Conservation (phyloP, 1,140 invertebrate species). For the Camponotus pennsylvanicus region DNA sequence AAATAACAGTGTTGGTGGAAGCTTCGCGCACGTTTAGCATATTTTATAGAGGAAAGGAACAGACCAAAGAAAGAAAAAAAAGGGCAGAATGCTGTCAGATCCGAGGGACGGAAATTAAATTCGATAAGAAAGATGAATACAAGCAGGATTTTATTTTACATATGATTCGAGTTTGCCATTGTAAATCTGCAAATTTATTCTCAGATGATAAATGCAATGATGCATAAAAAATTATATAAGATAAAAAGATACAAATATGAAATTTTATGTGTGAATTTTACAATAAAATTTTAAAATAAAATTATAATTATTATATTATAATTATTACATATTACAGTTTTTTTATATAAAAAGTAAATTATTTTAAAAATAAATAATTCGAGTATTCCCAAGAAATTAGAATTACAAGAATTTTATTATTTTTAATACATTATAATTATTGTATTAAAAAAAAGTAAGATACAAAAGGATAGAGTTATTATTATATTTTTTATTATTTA, state of each 20-base stretch:
- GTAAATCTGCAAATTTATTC: conserved; percentile 11
- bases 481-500: neutral
- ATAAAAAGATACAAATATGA: neutral
- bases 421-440: neutral
- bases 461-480: neutral
- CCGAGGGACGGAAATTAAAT: conserved; percentile 47
- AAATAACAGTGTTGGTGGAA: conserved; percentile 80
- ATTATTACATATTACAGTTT: neutral
- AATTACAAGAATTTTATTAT: neutral
- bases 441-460: neutral
- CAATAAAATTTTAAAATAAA: too few relatives aligned
- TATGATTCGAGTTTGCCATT: neutral
- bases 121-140: conserved; percentile 23
- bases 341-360: neutral
- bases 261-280: neutral
- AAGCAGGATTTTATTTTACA: conserved; percentile 23
- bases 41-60: conserved; percentile 75
- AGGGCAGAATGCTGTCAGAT: conserved; percentile 53
- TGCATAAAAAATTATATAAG: neutral
- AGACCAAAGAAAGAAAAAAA: neutral
- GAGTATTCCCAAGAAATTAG: neutral
- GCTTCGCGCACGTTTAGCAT: conserved; percentile 77
- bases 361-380: neutral
- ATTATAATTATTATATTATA: neutral
- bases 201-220: neutral